Base-by-base conservation (phyloP, 1,140 invertebrate genomes). In the Camponotus vicinus region DNA sequence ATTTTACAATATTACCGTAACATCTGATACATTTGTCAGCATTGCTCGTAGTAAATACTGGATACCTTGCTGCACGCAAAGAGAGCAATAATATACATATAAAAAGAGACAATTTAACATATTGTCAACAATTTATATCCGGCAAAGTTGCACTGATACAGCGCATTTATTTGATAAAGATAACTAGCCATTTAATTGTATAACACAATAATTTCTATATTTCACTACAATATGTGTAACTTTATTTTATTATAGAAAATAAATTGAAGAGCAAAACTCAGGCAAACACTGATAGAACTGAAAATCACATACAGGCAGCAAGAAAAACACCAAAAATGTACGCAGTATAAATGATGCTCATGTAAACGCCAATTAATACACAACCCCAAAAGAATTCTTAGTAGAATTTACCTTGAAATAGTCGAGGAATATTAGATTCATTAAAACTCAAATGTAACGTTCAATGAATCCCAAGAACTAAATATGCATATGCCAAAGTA, bases 251-350 rank as follows among this genome's bases (percentile, higher is more conserved):
- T 32, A 49, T 89, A 79, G 13, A 64, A 88, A 88, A 77, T 66
- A 80, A 88, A 89, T 15, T 88, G 71, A 9, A 67, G 40, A 80
- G 42, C 37, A 49, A 83, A 92, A 86, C 61, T 69, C 73, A 87
- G 67, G 73, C 34, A 71, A 80, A 80, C 3, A 34, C 45, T 79
- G 63, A 89, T 86, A 45, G 8, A 87, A 90, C 49, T 80, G 67
- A 89, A 15, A 64, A 42, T 87, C 57, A 88, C 71, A 88, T 66
- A 91, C 89, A 95, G 94, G 93, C 93, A 94, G 93, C 93, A 93
- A 92, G 93, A 90, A 92, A 92, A 94, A 93, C 94, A 95, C 94
- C 93, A 93, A 92, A 94, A 94, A 94, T 95, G 94, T 94, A 93
- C 79, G 91, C 91, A 91, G 52, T 85, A 45, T 88, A 70, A 55